phyloP scores from a whole-genome alignment of 2,888 invertebrate species.

The Volucella bombylans region DNA sequence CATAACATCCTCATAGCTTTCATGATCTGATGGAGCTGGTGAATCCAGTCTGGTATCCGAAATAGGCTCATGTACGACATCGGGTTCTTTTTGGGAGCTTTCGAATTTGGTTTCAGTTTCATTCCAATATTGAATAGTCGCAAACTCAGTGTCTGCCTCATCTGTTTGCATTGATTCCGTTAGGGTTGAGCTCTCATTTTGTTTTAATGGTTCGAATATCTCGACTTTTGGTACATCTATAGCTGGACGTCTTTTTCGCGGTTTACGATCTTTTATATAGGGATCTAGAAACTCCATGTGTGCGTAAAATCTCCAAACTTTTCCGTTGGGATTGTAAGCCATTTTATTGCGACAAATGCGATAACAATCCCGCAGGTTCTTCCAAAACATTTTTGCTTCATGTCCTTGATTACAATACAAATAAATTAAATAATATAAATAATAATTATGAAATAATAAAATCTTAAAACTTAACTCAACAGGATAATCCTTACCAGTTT shows the following conservation, averaged over 20 bases:
- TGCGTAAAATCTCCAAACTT: slow-evolving; percentile 10
- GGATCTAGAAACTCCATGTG: slow-evolving; percentile 51
- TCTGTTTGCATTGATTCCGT: neutral
- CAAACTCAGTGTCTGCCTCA: slow-evolving; percentile 18
- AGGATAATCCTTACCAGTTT: slow-evolving; percentile 20
- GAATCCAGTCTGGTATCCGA: neutral
- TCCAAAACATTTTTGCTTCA: slow-evolving; percentile 43
- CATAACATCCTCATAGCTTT: slow-evolving; percentile 41
- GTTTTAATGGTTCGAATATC: neutral
- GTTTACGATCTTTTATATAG: slow-evolving; percentile 33
- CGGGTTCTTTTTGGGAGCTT: neutral
- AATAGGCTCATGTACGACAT: neutral
- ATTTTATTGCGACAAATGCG: slow-evolving; percentile 21
- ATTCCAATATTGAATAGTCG: slow-evolving; percentile 56
- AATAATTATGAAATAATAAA: neutral
- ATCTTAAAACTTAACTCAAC: neutral
- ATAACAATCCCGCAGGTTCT: slow-evolving; percentile 41
- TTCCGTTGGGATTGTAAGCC: neutral
- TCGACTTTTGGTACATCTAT: neutral
- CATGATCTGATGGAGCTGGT: slow-evolving; percentile 13
- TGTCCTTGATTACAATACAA: slow-evolving; percentile 5
- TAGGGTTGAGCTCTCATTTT: neutral
- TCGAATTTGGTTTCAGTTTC: neutral
- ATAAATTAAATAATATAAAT: too few species aligned
- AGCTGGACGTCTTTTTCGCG: neutral